A percentile compares a stretch with the other conserved stretches of the same genome.
These are phyloP conservation scores for Anneissia japonica DNA, from an alignment of 35 echinoderm and acorn worm species.

Conservation along the genomic window DNA sequence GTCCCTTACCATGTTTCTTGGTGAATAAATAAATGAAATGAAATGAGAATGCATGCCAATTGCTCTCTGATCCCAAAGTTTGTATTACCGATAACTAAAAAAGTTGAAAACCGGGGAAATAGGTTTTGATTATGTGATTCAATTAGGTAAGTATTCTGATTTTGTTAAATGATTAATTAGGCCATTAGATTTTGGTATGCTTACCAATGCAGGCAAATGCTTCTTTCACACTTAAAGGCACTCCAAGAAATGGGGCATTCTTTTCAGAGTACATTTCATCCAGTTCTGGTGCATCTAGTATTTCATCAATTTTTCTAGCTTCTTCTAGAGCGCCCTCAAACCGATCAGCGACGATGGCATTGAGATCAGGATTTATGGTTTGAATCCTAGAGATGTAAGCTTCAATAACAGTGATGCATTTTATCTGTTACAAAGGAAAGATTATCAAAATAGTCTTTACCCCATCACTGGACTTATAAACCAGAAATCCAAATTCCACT, in stretches of 20 bases:
- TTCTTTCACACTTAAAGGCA: constrained; percentile 77
- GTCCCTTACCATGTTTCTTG: no score
- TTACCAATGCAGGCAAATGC: constrained; percentile 78
- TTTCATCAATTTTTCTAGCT: constrained; percentile 64
- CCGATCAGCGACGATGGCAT: constrained; percentile 61
- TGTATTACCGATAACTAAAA: no score
- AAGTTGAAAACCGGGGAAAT: background rate
- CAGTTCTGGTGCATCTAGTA: constrained; percentile 59
- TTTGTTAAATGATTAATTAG: no score
- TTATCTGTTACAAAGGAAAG: constrained; percentile 51
- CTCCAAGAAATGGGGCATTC: constrained; percentile 85
- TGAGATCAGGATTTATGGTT: constrained; percentile 58
- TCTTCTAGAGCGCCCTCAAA: constrained; percentile 70
- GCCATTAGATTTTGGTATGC: no score
- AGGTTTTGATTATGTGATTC: background rate
- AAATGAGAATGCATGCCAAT: no score
- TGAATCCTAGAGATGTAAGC: constrained; percentile 80
- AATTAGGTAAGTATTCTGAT: background rate
- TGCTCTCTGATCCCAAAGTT: no score
- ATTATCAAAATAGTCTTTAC: no score
- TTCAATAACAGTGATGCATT: constrained; percentile 51
- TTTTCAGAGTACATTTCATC: constrained; percentile 65
- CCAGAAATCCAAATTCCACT: no score
- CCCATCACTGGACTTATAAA: no score
- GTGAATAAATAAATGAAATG: no score